phyloP scores from a whole-genome alignment of 1,140 invertebrate species.

The Cyrtorhinus lividipennis region DNA sequence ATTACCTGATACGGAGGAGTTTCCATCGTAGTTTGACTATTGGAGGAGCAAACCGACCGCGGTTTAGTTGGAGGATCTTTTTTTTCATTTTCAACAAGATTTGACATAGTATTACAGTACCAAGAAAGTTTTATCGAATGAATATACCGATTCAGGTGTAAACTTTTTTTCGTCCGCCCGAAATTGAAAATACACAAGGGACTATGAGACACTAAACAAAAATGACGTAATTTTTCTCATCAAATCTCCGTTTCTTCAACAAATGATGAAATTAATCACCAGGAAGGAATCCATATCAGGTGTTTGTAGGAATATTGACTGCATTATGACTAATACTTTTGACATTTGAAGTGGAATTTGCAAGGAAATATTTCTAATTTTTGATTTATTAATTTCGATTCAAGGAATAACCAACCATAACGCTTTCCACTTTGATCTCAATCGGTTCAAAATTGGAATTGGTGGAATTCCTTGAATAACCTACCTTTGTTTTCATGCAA shows the following conservation, averaged over 20 bases:
- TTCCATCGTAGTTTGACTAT: neutral
- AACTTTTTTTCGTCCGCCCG: neutral
- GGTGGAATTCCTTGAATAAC: too few species aligned
- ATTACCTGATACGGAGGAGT: neutral
- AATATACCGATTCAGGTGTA: neutral
- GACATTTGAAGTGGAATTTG: too few species aligned
- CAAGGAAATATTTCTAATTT: too few species aligned
- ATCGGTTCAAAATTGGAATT: too few species aligned
- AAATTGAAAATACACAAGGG: conserved; percentile 3
- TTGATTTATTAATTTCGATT: too few species aligned
- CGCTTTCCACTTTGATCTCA: too few species aligned
- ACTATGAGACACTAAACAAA: neutral
- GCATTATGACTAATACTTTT: too few species aligned
- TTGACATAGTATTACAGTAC: conserved; percentile 4
- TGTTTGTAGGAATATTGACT: too few species aligned
- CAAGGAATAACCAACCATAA: too few species aligned
- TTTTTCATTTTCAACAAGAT: neutral
- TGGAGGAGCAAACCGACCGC: neutral
- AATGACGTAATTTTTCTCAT: neutral
- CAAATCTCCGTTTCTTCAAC: neutral
- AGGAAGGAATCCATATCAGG: neutral
- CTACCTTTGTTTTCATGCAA: too few species aligned
- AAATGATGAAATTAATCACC: neutral
- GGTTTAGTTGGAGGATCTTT: neutral
- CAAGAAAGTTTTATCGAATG: conserved; percentile 3